Evolutionary conservation across 2,797 vertebrate species (phyloP).

Genomic region (Falco concolor): DNA sequence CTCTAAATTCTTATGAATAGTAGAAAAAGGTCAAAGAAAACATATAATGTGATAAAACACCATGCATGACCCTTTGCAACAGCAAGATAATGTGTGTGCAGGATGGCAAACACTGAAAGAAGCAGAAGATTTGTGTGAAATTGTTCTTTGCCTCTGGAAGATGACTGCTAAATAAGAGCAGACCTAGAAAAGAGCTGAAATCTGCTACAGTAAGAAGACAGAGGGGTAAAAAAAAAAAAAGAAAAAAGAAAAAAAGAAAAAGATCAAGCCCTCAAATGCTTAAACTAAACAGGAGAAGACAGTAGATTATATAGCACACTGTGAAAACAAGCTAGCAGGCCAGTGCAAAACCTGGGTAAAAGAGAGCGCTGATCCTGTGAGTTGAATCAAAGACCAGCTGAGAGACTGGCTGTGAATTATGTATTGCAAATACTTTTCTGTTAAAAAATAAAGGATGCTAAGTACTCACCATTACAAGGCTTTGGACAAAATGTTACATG

Average conservation of each 20-base stretch:
- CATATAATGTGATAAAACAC: neutral
- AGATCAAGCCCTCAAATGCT: neutral
- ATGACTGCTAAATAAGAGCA: neutral
- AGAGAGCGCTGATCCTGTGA: neutral
- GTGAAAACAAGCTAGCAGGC: neutral
- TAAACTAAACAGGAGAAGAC: neutral
- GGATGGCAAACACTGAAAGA: neutral
- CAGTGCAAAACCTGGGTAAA: neutral
- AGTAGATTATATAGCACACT: neutral
- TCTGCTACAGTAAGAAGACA: neutral
- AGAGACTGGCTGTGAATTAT: neutral
- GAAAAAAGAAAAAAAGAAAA: accelerated
- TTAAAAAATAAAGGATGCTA: neutral
- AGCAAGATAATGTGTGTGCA: neutral
- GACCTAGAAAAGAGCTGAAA: neutral
- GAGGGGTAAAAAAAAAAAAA: accelerated
- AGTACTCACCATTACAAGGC: neutral
- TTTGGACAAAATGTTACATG: neutral
- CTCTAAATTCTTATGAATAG: neutral
- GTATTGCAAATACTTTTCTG: neutral
- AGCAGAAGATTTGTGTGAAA: neutral
- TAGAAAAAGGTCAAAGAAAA: neutral
- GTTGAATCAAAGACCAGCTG: neutral
- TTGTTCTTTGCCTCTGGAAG: neutral
- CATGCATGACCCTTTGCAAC: neutral